Base-by-base conservation (phyloP, 2,797 vertebrate genomes). In the Pyrocephalus nanus region DNA sequence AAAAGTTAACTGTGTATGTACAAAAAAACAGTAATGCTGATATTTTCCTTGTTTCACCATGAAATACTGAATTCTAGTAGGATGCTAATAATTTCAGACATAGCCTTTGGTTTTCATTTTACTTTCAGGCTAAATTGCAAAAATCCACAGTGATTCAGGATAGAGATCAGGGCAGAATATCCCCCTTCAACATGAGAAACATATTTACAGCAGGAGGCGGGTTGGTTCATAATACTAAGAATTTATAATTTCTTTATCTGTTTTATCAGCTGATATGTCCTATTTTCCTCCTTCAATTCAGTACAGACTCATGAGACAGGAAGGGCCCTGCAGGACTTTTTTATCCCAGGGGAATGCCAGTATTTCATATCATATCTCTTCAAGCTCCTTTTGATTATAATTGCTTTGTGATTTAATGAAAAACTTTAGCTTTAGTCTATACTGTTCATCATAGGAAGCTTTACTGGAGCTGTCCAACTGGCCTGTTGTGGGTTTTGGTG, bases 301-400 rank as follows among this genome's bases (percentile, higher is more conserved):
- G 9, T 83, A 73, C 42, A 94, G 65, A 88, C 47, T 90, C 65
- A 60, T 77, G 85, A 95, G 60, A 71, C 55, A 86, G 57, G 67
- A 96, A 93, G 50, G 91, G 73, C 79, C 87, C 91, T 80, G 80
- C 48, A 95, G 90, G 67, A 73, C 65, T 94, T 15, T 82, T 91
- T 91, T 86, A 80, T 92, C 94, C 96, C 89, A 73, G 45, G 92
- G 85, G 92, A 96, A 72, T 82, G 75, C 92, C 82, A 80, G 85
- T 65, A 72, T 95, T 94, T 94, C 82, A 64, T 95, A 92, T 90
- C 81, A 29, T 66, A 93, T 89, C 91, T 95, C 69, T 94, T 95
- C 94, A 93, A 94, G 67, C 27, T 79, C 66, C 30, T 91, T 95
- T 92, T 94, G 89, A 96, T 92, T 92, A 77, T 92, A 96, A 95